phyloP scores from a whole-genome alignment of 2,888 invertebrate genomes.

The Pterostichus niger region DNA sequence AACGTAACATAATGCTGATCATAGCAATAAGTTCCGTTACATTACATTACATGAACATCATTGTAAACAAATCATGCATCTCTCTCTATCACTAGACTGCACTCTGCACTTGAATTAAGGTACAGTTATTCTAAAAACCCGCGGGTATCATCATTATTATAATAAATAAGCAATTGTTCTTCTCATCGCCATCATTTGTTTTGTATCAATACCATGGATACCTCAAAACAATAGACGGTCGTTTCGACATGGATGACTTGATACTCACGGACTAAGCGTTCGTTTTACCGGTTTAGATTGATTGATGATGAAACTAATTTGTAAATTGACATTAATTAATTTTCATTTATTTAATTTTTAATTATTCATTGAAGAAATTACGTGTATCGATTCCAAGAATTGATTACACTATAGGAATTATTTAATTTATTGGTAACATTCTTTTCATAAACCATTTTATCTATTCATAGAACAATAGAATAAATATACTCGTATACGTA shows the following conservation, averaged over 20 bases:
- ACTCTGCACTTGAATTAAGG: constrained; percentile 22
- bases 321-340: constrained; percentile 39
- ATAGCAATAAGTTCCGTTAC: background rate
- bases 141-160: constrained; percentile 22
- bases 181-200: constrained; percentile 39
- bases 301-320: constrained; percentile 42
- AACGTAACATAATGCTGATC: background rate
- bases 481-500: too few species aligned
- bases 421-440: too few species aligned
- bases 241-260: constrained; percentile 42
- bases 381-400: constrained; percentile 18
- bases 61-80: background rate
- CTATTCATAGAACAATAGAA: background rate
- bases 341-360: constrained; percentile 17
- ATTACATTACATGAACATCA: constrained; percentile 20
- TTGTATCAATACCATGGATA: constrained; percentile 9
- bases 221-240: constrained; percentile 33
- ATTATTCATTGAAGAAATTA: constrained; percentile 12
- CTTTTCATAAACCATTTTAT: too few species aligned
- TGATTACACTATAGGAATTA: constrained; percentile 1
- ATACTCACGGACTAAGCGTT: constrained; percentile 5
- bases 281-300: constrained; percentile 43
- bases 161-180: constrained; percentile 55
- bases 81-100: background rate
- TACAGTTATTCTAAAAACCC: constrained; percentile 44